Evolutionary conservation across 2,797 vertebrate genomes (phyloP).

Genomic region (Acanthurus lineatus): DNA sequence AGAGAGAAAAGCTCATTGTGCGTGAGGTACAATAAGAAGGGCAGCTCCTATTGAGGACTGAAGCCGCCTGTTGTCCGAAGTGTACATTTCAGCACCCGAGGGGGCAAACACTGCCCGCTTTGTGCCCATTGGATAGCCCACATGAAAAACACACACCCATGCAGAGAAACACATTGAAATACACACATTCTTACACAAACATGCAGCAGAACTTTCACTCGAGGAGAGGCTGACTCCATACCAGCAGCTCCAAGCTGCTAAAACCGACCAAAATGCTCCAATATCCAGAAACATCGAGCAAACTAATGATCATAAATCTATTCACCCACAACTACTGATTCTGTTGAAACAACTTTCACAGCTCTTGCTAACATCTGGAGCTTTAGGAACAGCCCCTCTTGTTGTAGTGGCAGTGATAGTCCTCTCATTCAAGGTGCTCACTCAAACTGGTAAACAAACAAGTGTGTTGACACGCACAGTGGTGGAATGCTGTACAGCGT

Average conservation of each 20-base stretch:
- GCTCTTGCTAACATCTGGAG: not conserved
- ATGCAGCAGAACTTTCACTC: conserved; percentile 45
- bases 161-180: conserved; percentile 64
- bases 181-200: conserved; percentile 60
- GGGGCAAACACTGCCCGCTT: conserved; percentile 84
- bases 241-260: conserved; percentile 14
- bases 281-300: not conserved
- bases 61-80: conserved; percentile 85
- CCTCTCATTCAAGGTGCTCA: conserved; percentile 31
- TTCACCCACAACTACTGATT: not conserved
- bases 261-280: not conserved
- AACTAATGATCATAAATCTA: too few species aligned
- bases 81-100: conserved; percentile 84
- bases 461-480: conserved; percentile 21
- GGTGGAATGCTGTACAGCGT: conserved; percentile 45
- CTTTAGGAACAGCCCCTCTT: not conserved
- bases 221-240: conserved; percentile 49
- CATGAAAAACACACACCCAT: conserved; percentile 76
- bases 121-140: conserved; percentile 80
- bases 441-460: conserved; percentile 36
- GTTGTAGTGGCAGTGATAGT: not conserved
- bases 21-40: conserved; percentile 89
- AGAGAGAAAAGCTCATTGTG: conserved; percentile 88
- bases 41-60: conserved; percentile 89
- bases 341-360: not conserved